A percentile compares a stretch with the other conserved stretches of the same genome.
Conservation (phyloP, 1,140 invertebrate genomes). For the Cylas formicarius region DNA sequence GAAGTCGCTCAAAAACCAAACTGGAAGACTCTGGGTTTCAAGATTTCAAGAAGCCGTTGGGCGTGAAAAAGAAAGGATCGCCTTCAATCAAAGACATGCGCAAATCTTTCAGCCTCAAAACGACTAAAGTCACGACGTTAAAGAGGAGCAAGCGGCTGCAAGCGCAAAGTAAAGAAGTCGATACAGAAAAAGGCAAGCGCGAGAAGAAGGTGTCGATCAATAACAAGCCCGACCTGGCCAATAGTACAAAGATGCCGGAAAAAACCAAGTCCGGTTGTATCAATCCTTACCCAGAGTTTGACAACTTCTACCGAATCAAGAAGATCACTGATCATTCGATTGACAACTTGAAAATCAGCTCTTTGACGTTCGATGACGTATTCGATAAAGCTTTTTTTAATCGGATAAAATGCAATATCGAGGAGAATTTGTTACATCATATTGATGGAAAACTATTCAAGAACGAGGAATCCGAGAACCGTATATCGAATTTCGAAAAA, state of each 20-base stretch:
- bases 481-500: slow-evolving; percentile 40
- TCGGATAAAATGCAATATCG: slow-evolving; percentile 53
- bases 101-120: slow-evolving; percentile 36
- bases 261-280: slow-evolving; percentile 24
- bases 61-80: slow-evolving; percentile 9
- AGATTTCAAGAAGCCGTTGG: slow-evolving; percentile 4
- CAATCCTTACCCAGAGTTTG: slow-evolving; percentile 38
- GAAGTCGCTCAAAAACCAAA: slow-evolving; percentile 22
- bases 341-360: slow-evolving; percentile 40
- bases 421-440: slow-evolving; percentile 56
- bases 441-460: slow-evolving; percentile 54
- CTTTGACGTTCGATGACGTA: slow-evolving; percentile 40
- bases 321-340: slow-evolving; percentile 43
- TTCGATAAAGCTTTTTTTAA: slow-evolving; percentile 54
- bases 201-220: slow-evolving; percentile 12
- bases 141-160: slow-evolving; percentile 35
- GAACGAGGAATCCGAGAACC: slow-evolving; percentile 33
- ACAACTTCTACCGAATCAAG: slow-evolving; percentile 36
- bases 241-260: slow-evolving; percentile 24
- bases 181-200: slow-evolving; percentile 18
- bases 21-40: slow-evolving; percentile 7
- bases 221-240: slow-evolving; percentile 12
- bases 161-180: slow-evolving; percentile 23
- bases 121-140: slow-evolving; percentile 33
- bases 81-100: slow-evolving; percentile 30